A percentile compares a stretch with the other conserved stretches of the same genome.
phyloP scores from a whole-genome alignment of 2,797 vertebrate genomes.

The Otus scops region DNA sequence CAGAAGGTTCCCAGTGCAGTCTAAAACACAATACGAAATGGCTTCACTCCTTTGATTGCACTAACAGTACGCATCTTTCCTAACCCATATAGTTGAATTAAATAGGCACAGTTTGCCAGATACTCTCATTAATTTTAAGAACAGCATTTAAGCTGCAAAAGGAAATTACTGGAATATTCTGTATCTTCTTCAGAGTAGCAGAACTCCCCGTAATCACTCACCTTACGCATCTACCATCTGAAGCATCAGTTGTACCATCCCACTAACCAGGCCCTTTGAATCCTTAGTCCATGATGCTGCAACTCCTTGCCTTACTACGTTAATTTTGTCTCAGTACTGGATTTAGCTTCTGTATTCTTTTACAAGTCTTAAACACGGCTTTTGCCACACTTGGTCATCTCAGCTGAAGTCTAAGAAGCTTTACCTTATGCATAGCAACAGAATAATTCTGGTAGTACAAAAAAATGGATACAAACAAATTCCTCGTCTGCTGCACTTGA shows the following conservation, averaged over 20 bases:
- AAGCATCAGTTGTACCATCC: neutral
- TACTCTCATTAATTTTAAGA: neutral
- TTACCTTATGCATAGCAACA: neutral
- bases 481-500: neutral
- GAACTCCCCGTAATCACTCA: neutral
- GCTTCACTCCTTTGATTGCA: accelerated
- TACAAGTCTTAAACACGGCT: neutral
- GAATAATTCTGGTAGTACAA: neutral
- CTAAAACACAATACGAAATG: accelerated
- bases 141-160: neutral
- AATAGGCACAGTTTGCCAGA: neutral
- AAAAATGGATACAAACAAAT: neutral
- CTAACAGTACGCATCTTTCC: neutral
- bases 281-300: neutral
- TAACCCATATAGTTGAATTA: neutral
- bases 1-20: neutral
- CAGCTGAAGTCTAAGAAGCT: neutral
- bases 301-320: neutral
- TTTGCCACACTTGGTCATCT: neutral
- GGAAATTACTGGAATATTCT: neutral
- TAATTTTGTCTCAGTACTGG: neutral
- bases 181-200: neutral
- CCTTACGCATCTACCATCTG: neutral
- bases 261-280: neutral
- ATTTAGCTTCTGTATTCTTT: neutral